Conservation (phyloP, 2,797 vertebrate genomes). For the Otus scops region DNA sequence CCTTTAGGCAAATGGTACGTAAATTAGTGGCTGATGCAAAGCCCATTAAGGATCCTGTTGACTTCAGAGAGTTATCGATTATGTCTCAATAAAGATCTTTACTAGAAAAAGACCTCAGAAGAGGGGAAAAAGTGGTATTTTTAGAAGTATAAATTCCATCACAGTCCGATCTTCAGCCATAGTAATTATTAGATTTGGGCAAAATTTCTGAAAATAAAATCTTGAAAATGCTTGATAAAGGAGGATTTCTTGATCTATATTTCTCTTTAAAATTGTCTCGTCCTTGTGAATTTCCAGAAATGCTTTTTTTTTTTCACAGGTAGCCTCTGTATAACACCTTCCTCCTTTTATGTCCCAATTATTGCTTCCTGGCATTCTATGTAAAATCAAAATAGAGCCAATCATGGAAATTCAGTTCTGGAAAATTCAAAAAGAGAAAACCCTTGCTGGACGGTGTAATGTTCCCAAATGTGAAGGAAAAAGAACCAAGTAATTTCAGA, state of each 20-base stretch:
- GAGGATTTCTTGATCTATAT: neutral
- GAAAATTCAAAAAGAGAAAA: neutral
- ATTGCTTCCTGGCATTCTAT: neutral
- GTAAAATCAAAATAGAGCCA: neutral
- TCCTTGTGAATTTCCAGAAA: neutral
- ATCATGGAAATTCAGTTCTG: neutral
- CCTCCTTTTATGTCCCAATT: neutral
- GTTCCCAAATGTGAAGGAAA: neutral
- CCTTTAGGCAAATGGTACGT: neutral
- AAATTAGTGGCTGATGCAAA: slow-evolving; percentile 12
- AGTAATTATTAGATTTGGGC: neutral
- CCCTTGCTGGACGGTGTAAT: neutral
- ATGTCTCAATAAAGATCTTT: neutral
- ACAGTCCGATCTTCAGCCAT: neutral
- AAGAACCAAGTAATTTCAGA: neutral
- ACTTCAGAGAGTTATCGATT: neutral
- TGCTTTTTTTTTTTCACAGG: neutral
- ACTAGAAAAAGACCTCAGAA: neutral
- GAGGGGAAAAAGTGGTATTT: neutral
- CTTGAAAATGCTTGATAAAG: neutral
- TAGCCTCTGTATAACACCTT: neutral
- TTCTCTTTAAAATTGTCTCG: neutral
- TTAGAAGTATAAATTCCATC: neutral
- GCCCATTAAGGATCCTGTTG: neutral
- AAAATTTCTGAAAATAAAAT: neutral